Base-by-base conservation (phyloP, 2,113 vertebrate genomes). In the Alouatta palliata region DNA sequence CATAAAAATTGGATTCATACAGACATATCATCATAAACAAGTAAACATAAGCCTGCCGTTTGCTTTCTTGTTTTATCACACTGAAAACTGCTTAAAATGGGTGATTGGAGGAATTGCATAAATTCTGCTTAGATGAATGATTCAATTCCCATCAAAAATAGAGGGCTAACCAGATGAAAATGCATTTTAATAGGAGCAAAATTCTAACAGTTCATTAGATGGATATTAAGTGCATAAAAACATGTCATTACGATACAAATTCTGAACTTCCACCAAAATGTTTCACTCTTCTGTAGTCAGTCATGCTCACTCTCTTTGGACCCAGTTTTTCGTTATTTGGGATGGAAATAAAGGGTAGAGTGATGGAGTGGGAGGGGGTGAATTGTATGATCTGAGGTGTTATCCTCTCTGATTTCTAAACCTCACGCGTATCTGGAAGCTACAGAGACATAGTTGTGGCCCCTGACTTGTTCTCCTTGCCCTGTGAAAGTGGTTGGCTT, bases 381-480 rank as follows among this genome's bases (percentile, higher is more conserved):
- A 77, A 90, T 47, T 90, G 25, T 20, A 77, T 82, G 13, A 91
- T 76, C 37, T 81, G 75, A 45, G 37, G 16, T 89, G 2, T 73
- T 91, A 83, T 68, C 52, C 70, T 93, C 87, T 23, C 35, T 52
- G 30, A 82, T 75, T 88, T 52, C 49, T 93, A 84, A 76, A 97
- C 83, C 8, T 56, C 49, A 76, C 8, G 49, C 32, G 30, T 82
- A 47, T 19, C 9, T 68, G 45, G 45, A n/a, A 93, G 77, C 68
- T 71, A 16, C 16, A 35, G 8, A 85, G 73, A 75, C 3, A 20
- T 5, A 61, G 27, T 27, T 45, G 17, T 82, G 49, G 27, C n/a
- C n/a, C 8, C 35, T 77, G 32, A n/a, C 8, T 87, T 81, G 20
- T 83, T 84, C 47, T 61, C 7, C 73, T 91, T 68, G 45, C 23